Evolutionary conservation across 2,797 vertebrate species (phyloP).

Genomic region (Synaphobranchus kaupii): DNA sequence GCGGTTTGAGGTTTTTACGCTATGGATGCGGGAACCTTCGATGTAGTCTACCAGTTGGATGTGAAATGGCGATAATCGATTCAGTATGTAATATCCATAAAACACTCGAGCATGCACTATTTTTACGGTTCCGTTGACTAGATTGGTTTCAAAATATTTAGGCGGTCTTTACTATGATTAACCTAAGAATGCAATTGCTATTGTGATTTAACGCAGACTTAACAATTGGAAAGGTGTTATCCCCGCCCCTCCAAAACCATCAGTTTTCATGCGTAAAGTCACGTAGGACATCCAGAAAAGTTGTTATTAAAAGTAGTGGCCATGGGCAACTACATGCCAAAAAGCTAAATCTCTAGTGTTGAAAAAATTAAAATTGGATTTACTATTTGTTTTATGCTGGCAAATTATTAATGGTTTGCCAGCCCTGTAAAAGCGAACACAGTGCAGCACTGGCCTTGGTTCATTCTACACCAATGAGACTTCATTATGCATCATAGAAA

Average conservation of each 20-base stretch:
- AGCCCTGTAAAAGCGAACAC: not conserved
- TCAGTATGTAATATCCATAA: not conserved
- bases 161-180: not conserved
- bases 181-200: not conserved
- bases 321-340: not conserved
- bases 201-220: not conserved
- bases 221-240: not conserved
- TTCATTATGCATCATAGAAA: not conserved
- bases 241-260: not conserved
- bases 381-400: not conserved
- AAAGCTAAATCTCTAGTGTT: not conserved
- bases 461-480: not conserved
- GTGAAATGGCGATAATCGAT: slow-evolving; percentile 13
- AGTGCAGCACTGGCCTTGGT: not conserved
- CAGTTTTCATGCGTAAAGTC: not conserved
- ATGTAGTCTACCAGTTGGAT: not conserved
- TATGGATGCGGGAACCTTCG: slow-evolving; percentile 18
- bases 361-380: not conserved
- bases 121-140: not conserved
- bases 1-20: slow-evolving; percentile 32
- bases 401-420: not conserved
- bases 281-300: not conserved
- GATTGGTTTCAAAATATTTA: not conserved
- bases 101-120: not conserved
- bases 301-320: not conserved